Evolutionary conservation across 1,140 invertebrate species (phyloP).

Genomic region (Lethrus apterus): DNA sequence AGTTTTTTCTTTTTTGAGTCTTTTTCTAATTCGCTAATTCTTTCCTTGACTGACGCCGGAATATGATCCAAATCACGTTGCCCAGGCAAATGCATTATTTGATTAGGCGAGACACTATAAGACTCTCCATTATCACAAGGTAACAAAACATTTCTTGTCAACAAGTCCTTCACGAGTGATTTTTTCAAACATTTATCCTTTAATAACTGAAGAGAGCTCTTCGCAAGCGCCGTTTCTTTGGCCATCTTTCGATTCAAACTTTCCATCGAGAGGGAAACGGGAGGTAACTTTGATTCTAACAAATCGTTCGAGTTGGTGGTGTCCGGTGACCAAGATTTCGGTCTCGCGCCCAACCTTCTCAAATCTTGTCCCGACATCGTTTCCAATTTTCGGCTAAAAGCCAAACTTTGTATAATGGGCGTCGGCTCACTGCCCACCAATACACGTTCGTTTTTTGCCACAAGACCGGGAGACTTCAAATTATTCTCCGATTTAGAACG

Average conservation of each 20-base stretch:
- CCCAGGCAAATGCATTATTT: constrained; percentile 66
- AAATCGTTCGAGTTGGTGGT: constrained; percentile 15
- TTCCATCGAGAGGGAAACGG: constrained; percentile 53
- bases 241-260: constrained; percentile 47
- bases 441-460: constrained; percentile 38
- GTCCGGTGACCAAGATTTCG: constrained; percentile 78
- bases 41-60: constrained; percentile 50
- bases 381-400: constrained; percentile 38
- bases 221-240: constrained; percentile 26
- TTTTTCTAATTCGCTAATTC: constrained; percentile 59
- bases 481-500: constrained; percentile 90
- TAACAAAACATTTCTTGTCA: constrained; percentile 66
- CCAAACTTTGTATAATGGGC: constrained; percentile 49
- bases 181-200: constrained; percentile 40
- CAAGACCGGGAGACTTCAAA: constrained; percentile 58
- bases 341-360: constrained; percentile 41
- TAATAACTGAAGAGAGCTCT: constrained; percentile 20
- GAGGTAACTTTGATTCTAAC: constrained; percentile 48
- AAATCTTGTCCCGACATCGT: constrained; percentile 28
- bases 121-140: constrained; percentile 75
- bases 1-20: constrained; percentile 49
- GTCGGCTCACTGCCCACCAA: constrained; percentile 49
- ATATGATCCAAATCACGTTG: constrained; percentile 21
- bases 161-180: constrained; percentile 14
- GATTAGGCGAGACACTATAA: constrained; percentile 83